These are phyloP conservation scores for Sphecodes monilicornis DNA, from an alignment of 2,888 invertebrate species.

Conservation along the genomic window DNA sequence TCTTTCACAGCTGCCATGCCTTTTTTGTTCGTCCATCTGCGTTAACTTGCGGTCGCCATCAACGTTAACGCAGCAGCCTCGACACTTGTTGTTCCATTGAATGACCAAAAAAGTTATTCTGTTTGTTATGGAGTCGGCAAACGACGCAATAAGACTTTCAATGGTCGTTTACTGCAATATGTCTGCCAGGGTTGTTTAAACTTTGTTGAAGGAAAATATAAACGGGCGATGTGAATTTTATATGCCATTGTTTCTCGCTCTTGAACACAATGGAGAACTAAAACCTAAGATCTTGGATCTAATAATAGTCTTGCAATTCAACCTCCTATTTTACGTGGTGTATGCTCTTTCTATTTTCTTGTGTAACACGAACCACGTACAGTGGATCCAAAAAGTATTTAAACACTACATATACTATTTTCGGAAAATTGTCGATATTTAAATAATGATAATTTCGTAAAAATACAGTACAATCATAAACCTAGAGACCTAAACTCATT, in stretches of 20 bases:
- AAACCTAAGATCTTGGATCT: conserved; percentile 7
- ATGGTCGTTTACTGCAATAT: background rate
- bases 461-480: no score
- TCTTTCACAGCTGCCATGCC: background rate
- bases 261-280: conserved; percentile 10
- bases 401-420: background rate
- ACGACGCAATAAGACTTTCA: background rate
- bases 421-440: no score
- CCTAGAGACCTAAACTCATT: no score
- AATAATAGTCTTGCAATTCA: background rate
- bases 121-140: background rate
- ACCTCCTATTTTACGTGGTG: background rate
- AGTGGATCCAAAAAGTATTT: background rate
- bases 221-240: background rate
- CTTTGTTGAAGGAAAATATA: background rate
- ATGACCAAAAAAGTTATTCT: background rate
- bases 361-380: background rate
- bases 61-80: background rate
- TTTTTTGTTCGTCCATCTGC: background rate
- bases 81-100: background rate
- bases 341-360: background rate
- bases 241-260: background rate
- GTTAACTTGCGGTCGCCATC: background rate
- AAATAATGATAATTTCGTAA: no score
- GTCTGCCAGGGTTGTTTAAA: background rate